A percentile compares a stretch with the other conserved stretches of the same genome.
Evolutionary conservation across 2,797 vertebrate species (phyloP).

Genomic region (Lacerta viridis): DNA sequence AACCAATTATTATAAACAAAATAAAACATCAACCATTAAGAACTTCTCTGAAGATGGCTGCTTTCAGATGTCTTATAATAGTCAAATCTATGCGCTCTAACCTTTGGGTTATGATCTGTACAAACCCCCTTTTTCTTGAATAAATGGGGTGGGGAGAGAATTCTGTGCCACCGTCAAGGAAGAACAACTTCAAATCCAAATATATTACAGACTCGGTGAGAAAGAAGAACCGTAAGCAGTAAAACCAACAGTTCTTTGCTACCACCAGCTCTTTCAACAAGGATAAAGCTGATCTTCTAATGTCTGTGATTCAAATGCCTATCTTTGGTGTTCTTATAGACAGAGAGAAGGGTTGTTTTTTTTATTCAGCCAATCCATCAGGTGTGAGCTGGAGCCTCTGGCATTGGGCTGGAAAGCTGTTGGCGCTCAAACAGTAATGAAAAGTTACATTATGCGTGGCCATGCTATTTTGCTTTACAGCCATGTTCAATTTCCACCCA

Average conservation of each 20-base stretch:
- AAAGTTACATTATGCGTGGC: not conserved
- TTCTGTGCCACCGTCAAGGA: not conserved
- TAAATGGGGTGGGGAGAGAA: not conserved
- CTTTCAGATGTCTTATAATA: too few species aligned
- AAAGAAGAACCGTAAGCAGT: not conserved
- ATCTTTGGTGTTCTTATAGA: not conserved
- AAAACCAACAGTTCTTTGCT: not conserved
- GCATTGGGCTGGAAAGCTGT: not conserved
- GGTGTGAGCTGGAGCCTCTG: not conserved
- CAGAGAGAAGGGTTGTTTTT: not conserved
- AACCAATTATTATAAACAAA: too few species aligned
- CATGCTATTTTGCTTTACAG: constrained; percentile 9
- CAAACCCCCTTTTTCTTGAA: not conserved
- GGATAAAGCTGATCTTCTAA: not conserved
- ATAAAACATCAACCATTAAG: too few species aligned
- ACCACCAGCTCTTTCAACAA: not conserved
- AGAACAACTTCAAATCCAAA: not conserved
- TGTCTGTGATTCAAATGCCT: not conserved
- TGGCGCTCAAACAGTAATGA: not conserved
- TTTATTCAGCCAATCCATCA: not conserved
- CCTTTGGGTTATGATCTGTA: not conserved
- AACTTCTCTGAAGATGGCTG: too few species aligned
- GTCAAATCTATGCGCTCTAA: not conserved
- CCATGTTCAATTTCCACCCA: not conserved
- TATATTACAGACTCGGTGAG: not conserved